These are phyloP conservation scores for Naso thynnoides DNA, from an alignment of 2,797 vertebrate genomes.

Conservation along the genomic window DNA sequence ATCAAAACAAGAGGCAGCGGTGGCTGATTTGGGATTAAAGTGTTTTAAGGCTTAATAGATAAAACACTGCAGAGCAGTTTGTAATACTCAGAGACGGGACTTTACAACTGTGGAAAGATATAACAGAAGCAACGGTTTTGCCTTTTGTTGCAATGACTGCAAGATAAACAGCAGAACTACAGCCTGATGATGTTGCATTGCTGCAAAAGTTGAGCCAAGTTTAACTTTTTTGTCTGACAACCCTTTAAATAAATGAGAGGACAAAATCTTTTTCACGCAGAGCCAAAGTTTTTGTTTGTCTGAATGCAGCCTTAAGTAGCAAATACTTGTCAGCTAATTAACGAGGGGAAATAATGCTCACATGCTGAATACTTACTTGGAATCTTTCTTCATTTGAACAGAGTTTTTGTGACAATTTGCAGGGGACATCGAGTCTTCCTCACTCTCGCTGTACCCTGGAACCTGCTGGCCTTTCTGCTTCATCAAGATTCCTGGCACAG, in stretches of 20 bases:
- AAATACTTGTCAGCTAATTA: not conserved
- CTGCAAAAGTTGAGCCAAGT: not conserved
- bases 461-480: not conserved
- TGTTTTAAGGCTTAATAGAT: not conserved
- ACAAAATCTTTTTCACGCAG: not conserved
- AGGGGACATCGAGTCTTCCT: constrained; percentile 12
- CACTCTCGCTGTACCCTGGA: constrained; percentile 46
- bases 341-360: not conserved
- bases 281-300: not conserved
- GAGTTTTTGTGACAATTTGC: constrained; percentile 1
- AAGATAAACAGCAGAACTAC: not conserved
- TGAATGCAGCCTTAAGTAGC: not conserved
- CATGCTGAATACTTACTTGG: constrained; percentile 32
- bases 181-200: not conserved
- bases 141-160: not conserved
- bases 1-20: not conserved
- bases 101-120: not conserved
- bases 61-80: not conserved
- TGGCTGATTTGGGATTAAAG: not conserved
- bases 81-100: not conserved
- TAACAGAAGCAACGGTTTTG: not conserved
- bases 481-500: not conserved
- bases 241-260: not conserved
- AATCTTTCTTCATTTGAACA: constrained; percentile 21
- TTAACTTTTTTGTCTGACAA: not conserved